A percentile compares a stretch with the other conserved stretches of the same genome.
Evolutionary conservation across 2,888 invertebrate genomes (phyloP).

Genomic region (Luperina nickerlii): DNA sequence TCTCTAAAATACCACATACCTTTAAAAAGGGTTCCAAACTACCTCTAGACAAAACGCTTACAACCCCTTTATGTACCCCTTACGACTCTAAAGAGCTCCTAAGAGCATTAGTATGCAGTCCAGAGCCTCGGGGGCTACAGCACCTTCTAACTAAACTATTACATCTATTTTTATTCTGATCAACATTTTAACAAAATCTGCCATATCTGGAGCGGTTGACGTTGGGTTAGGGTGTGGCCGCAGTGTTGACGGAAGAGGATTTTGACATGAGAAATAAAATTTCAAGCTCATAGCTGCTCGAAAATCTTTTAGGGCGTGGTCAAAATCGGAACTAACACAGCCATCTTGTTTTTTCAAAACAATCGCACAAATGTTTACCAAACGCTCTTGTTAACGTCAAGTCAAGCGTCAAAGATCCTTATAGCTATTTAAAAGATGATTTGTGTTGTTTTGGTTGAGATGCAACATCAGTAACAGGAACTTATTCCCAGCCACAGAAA

Average conservation of each 20-base stretch:
- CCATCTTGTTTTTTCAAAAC: no score
- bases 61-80: constrained; percentile 38
- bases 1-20: constrained; percentile 22
- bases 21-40: constrained; percentile 45
- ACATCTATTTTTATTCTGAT: constrained; percentile 66
- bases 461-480: no score
- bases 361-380: no score
- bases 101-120: constrained; percentile 59
- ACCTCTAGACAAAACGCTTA: constrained; percentile 53
- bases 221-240: constrained; percentile 27
- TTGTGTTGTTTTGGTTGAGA: no score
- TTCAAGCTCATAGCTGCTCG: no score
- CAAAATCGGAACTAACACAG: no score
- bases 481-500: no score
- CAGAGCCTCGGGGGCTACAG: constrained; percentile 5
- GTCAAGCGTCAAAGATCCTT: no score
- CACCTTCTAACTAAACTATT: constrained; percentile 66
- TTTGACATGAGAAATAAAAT: background rate
- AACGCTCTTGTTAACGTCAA: no score
- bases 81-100: constrained; percentile 13
- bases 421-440: no score
- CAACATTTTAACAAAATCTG: constrained; percentile 68
- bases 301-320: no score
- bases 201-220: constrained; percentile 64
- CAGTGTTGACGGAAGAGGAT: background rate